Evolutionary conservation across 2,797 vertebrate species (phyloP), one percentile per base, ranked within the genome.

Genomic region (Acanthurus tractus): DNA sequence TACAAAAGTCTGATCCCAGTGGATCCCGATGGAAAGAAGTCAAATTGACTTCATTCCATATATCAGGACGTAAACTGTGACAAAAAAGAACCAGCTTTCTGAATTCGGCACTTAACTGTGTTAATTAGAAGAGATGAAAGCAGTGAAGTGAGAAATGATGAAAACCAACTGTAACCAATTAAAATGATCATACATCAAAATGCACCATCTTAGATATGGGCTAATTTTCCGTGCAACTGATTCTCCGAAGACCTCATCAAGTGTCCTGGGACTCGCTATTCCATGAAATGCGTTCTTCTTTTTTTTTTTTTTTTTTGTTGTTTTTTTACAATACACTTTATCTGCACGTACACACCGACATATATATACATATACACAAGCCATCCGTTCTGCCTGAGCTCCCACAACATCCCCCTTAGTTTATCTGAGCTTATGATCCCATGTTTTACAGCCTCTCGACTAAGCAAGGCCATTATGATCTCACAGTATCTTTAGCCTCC

Each of bases 141-240:
- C 65, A 71, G 36, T 12, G 40, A 56, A 70, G 66, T 53, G 58
- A 65, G 58, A 76, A 63, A 62, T 64, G 13, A 69, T 64, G n/a
- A 58, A 67, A 75, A 74, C 54, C 53, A 73, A 82, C 74, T 70
- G 63, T 62, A 77, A 23, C 67, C 67, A 78, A 83, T 87, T 84
- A 76, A 78, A 84, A 63, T 23, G 4, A 68, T 58, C 54, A 70
- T 71, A 69, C 50, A 75, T 75, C 61, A 79, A 15, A 40, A 62
- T 49, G 50, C 54, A 46, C n/a, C 15, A 57, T 8, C 13, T 20
- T 50, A 46, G n/a, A 63, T 68, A 45, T 20, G 42, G 11, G 62
- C 40, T 70, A 36, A 73, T 84, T 78, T 71, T 69, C 42, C 23
- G 44, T 63, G 63, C n/a, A 50, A 1, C 18, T 62, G 50, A 70